phyloP scores from a whole-genome alignment of 1,140 invertebrate species.

The Aphaenogaster rudis region DNA sequence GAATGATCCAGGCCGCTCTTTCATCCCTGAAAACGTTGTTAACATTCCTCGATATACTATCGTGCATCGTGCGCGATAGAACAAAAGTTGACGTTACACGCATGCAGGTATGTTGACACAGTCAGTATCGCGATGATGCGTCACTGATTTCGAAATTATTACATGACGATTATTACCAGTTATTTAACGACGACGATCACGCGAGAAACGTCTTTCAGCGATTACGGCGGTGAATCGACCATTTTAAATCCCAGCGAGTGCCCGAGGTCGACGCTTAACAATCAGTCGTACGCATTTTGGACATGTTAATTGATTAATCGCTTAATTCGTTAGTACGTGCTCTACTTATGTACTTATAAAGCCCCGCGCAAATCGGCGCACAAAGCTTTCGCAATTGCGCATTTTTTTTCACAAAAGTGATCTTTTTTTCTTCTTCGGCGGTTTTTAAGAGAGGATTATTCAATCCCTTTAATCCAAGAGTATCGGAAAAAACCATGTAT shows the following conservation, averaged over 20 bases:
- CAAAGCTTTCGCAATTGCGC: background rate
- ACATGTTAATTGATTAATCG: conserved; percentile 48
- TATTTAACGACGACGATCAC: conserved; percentile 40
- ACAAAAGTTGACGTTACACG: background rate
- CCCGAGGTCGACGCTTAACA: conserved; percentile 25
- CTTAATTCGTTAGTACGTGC: conserved; percentile 42
- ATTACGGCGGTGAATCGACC: conserved; percentile 1
- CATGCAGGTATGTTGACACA: background rate
- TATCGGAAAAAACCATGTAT: background rate
- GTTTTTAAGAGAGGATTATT: background rate
- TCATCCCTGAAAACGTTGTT: background rate
- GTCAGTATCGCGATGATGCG: background rate
- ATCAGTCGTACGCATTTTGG: conserved; percentile 50
- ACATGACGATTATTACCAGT: background rate
- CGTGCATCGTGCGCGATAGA: background rate
- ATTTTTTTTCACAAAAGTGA: conserved; percentile 18
- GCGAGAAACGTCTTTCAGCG: background rate
- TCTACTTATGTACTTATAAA: conserved; percentile 39
- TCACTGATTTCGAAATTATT: background rate
- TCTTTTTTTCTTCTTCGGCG: background rate
- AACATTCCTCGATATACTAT: background rate
- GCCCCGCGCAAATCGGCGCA: conserved; percentile 45
- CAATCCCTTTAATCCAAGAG: background rate
- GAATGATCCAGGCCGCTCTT: background rate
- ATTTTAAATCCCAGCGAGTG: conserved; percentile 29